Base-by-base conservation (phyloP, 2,113 vertebrate genomes). In the Megaleporinus macrocephalus region DNA sequence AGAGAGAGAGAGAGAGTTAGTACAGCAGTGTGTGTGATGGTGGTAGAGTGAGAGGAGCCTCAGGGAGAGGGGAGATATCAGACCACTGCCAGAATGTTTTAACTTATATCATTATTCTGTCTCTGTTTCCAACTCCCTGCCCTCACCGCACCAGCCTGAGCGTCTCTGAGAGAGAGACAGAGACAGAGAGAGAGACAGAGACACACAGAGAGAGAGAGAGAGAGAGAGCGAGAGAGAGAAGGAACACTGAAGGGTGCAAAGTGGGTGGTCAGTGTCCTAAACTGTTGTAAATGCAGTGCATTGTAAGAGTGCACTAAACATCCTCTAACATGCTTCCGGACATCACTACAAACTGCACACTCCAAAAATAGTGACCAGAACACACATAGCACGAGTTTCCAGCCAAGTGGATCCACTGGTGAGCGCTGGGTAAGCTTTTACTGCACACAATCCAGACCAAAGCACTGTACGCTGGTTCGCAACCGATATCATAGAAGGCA, bases 51-150 rank as follows among this genome's bases (percentile, higher is more conserved):
- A 63, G 61, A 29, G 26, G 61, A 63, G 61, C 61, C 61, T 63
- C 49, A 62, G 71, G 75, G 49, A 51, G 49, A 51, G 49, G 49
- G 49, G 49, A 57, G 26, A 66, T 73, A 63, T 68, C 78, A 74
- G 62, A 78, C 33, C 62, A 61, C 72, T 80, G 76, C 68, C 57
- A 73, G 73, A 80, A 73, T 73, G 49, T 73, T 83, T 72, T 29
- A 76, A 85, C 57, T 72, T 66, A n/a, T 61, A 49, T 81, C n/a
- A 49, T 74, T 83, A 66, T 80, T 71, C 55, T 81, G 33, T 72
- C 49, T 69, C 41, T 44, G 49, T 51, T 51, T 51, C 15, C 49
- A 51, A 51, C 49, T 51, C 49, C 49, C 49, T 51, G 16, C 49
- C 49, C 49, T 75, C 70, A 72, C 62, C 59, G 79, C 20, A 63